Evolutionary conservation across 2,113 vertebrate species (phyloP).

Genomic region (Noturus placidus): DNA sequence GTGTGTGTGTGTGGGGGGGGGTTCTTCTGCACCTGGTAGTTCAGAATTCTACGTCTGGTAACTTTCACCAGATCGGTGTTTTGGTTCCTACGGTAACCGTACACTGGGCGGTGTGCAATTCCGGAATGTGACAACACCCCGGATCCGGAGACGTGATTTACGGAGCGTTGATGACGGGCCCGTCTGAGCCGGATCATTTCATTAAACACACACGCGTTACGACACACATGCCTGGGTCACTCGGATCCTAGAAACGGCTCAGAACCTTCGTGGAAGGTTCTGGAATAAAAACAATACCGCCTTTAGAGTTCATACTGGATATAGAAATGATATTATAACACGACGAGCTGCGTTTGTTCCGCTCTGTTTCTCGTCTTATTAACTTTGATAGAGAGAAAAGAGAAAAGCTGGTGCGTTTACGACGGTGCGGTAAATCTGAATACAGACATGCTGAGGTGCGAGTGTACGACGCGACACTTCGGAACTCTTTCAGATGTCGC

Average conservation of each 20-base stretch:
- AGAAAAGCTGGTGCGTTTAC: background rate
- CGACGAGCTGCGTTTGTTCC: background rate
- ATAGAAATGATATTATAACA: background rate
- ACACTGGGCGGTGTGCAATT: constrained; percentile 35
- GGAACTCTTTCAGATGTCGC: too few species aligned
- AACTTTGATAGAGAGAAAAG: background rate
- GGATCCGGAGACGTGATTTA: constrained; percentile 42
- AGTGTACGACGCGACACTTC: too few species aligned
- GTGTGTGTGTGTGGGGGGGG: constrained; percentile 12
- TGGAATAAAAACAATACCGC: background rate
- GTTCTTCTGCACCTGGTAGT: constrained; percentile 23
- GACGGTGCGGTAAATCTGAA: background rate
- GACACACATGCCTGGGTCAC: background rate
- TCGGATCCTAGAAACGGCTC: background rate
- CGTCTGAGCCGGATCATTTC: constrained; percentile 40
- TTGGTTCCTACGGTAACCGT: constrained; percentile 49
- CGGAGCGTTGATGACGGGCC: constrained; percentile 27
- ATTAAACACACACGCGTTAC: constrained; percentile 17
- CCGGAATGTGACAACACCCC: constrained; percentile 49
- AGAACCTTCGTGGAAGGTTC: background rate
- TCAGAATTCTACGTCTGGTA: constrained; percentile 48
- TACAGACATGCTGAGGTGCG: too few species aligned
- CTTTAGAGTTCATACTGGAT: background rate
- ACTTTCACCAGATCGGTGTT: constrained; percentile 36
- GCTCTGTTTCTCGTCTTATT: background rate